Base-by-base conservation (phyloP, 1,140 invertebrate species). In the Cyphomyrmex costatus region DNA sequence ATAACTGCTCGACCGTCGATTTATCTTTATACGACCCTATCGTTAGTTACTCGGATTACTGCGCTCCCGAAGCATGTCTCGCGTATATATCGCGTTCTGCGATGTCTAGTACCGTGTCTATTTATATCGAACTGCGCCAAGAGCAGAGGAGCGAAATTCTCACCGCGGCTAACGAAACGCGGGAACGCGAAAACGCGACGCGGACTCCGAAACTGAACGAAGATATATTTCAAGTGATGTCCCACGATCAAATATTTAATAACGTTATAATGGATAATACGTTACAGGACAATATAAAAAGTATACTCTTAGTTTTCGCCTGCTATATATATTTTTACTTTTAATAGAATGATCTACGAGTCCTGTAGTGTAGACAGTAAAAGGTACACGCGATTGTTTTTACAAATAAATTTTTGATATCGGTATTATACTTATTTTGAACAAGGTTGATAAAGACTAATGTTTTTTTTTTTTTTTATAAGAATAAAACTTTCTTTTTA, bases 101-200 rank as follows among this genome's bases (percentile, higher is more conserved):
- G 60, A 60, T 89, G 77, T 84, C 88, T 90, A 90, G 36, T 19
- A 30, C 80, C 82, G 82, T 21, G 86, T 90, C 89, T 90, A 90
- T 90, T 90, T 90, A 90, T 90, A 90, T 46, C 89, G 74, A n/a
- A 30, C 33, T 80, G 51, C 56, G 80, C 24, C 71, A 63, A 63
- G 79, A 84, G 58, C n/a, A 53, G 79, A 87, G 76, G 65, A 89
- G 86, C 30, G 46, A 90, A 90, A 88, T 90, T 90, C 86, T 90
- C 88, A 49, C 60, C 36, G 60, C 30, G 27, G 63, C 63, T 27
- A 63, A 60, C 51, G 71, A 76, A 74, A 66, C 7, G 33, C 19
- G 36, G 53, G 63, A 82, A 19, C 10, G 24, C 30, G 36, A 46
- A 73, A 83, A 16, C 24, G 33, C 33, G n/a, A 10, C 21, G 8